These are phyloP conservation scores for Xestia sexstrigata DNA, from an alignment of 2,888 invertebrate species.

Conservation along the genomic window DNA sequence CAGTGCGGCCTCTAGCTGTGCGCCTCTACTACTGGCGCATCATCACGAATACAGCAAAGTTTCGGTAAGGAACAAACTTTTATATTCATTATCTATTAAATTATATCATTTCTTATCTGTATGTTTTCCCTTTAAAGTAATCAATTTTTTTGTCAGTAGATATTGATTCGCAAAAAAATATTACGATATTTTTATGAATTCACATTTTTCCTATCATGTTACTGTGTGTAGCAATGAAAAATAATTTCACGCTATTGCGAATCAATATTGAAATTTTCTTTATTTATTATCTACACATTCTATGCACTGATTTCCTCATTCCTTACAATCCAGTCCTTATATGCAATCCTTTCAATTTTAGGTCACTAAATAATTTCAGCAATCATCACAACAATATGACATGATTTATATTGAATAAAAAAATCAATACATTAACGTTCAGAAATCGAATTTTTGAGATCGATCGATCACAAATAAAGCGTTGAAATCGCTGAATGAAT, in stretches of 20 bases:
- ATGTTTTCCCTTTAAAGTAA: background rate
- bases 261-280: slow-evolving; percentile 23
- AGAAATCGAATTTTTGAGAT: slow-evolving; percentile 20
- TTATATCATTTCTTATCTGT: background rate
- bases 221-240: background rate
- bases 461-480: slow-evolving; percentile 23
- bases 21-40: slow-evolving; percentile 84
- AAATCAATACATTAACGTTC: slow-evolving; percentile 3
- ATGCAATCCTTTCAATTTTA: slow-evolving; percentile 8
- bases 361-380: slow-evolving; percentile 6
- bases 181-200: background rate
- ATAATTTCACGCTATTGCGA: slow-evolving; percentile 36
- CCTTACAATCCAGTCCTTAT: slow-evolving; percentile 11
- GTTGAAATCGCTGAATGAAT: slow-evolving; percentile 8
- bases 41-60: slow-evolving; percentile 88
- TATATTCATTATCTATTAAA: background rate
- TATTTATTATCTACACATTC: slow-evolving; percentile 11
- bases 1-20: slow-evolving; percentile 88
- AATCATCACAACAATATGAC: background rate
- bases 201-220: background rate
- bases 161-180: slow-evolving; percentile 22
- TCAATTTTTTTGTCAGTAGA: background rate
- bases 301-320: background rate
- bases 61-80: slow-evolving; percentile 79
- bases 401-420: slow-evolving; percentile 12